Evolutionary conservation across 2,113 vertebrate species (phyloP), one percentile per base, ranked within the genome.

Genomic region (Narcine bancroftii): DNA sequence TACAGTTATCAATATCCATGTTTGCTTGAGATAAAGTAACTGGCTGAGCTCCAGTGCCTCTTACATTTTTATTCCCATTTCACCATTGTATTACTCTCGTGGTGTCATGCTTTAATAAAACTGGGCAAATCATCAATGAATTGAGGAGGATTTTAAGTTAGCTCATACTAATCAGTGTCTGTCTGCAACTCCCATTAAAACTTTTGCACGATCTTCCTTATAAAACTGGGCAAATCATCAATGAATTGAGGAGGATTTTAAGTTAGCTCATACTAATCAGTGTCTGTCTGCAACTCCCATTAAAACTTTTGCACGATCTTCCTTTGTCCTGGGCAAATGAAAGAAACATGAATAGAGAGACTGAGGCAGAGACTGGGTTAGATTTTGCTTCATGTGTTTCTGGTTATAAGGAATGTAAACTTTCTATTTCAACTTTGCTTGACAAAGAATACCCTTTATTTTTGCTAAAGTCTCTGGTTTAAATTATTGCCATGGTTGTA

Each of bases 171-270:
- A 89, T 89, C 65, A 91, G 89, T 47, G 10, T 45, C 17, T 42
- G 89, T 69, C 65, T 47, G 65, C 29, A 39, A 6, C 89, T 71
- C 63, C 53, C 6, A 33, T 69, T 13, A 39, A 69, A 69, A 91
- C 10, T 45, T n/a, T 65, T 91, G 89, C 89, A 91, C 89, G 71
- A 71, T 69, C 60, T 91, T 65, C 89, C 66, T 91, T n/a, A n/a
- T 69, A 69, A 65, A 69, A 39, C 42, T 42, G 39, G 47, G 66
- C 45, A 69, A 91, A 69, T 91, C n/a, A n/a, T n/a, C n/a, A n/a
- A n/a, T n/a, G n/a, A n/a, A n/a, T n/a, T n/a, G 89, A 69, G 29
- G 42, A 69, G 24, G 17, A 13, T 69, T 69, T 91, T 71, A 69
- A 66, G 19, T 45, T 26, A 42, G 89, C 63, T 69, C 85, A 53